These are phyloP conservation scores for Brachionus rubens DNA, from an alignment of 1,140 invertebrate species.

Conservation along the genomic window DNA sequence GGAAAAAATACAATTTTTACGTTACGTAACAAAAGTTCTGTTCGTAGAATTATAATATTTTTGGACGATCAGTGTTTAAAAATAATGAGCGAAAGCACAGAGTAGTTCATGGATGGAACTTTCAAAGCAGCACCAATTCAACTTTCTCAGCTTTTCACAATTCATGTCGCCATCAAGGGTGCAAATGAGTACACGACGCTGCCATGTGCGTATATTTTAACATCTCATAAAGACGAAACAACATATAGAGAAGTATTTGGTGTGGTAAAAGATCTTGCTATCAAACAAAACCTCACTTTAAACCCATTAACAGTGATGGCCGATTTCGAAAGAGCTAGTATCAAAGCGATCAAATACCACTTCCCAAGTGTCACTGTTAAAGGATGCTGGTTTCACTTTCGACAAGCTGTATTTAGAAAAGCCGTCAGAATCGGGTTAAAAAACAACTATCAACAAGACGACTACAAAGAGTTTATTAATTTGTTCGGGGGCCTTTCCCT, in stretches of 20 bases:
- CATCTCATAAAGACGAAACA: neutral
- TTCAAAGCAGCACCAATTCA: conserved; percentile 21
- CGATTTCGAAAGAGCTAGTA: conserved; percentile 10
- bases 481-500: neutral
- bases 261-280: neutral
- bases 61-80: neutral
- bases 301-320: neutral
- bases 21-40: neutral
- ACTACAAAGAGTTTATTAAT: conserved; percentile 8
- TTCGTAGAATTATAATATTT: neutral
- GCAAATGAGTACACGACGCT: neutral
- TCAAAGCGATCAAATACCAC: neutral
- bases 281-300: neutral
- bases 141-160: conserved; percentile 2
- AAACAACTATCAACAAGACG: neutral
- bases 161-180: neutral
- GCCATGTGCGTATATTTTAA: conserved; percentile 4
- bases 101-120: conserved; percentile 14
- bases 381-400: neutral
- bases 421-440: conserved; percentile 1
- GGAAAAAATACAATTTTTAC: neutral
- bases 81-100: neutral
- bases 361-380: neutral
- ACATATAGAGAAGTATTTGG: conserved; percentile 4
- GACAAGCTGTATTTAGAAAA: conserved; percentile 13